Conservation (phyloP, 2,888 invertebrate genomes). For the Hyposoter dolosus region DNA sequence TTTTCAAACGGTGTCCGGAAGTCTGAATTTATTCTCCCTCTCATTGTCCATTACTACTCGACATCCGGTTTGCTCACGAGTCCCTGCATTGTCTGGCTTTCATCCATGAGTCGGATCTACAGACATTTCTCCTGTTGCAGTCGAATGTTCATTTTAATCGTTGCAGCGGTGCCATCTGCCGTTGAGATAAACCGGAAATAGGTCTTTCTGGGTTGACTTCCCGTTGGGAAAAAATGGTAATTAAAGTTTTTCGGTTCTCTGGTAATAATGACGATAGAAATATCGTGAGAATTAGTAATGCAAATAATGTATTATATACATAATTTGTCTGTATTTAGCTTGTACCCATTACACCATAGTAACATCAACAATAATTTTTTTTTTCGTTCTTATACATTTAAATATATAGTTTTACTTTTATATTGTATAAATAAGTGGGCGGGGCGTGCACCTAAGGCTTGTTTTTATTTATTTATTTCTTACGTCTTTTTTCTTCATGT, state of each 20-base stretch:
- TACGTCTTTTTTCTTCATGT: constrained; percentile 63
- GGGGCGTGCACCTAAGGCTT: constrained; percentile 79
- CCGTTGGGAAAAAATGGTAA: too few relatives aligned
- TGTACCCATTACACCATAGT: constrained; percentile 83
- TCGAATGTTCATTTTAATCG: background rate
- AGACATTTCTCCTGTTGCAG: background rate
- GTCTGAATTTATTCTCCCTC: constrained; percentile 42
- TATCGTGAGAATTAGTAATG: background rate
- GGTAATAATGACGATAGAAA: background rate
- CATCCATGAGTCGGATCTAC: constrained; percentile 9
- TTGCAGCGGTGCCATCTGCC: background rate
- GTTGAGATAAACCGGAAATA: background rate
- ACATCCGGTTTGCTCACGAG: constrained; percentile 31
- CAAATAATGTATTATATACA: constrained; percentile 74
- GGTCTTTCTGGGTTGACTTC: background rate
- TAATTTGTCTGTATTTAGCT: constrained; percentile 81
- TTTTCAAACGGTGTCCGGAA: constrained; percentile 27
- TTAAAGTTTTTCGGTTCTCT: background rate
- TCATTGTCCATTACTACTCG: constrained; percentile 20
- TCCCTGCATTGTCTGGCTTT: constrained; percentile 18
- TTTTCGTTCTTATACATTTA: constrained; percentile 74
- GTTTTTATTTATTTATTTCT: constrained; percentile 63
- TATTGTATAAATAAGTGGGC: constrained; percentile 74
- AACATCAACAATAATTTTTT: constrained; percentile 81
- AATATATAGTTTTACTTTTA: constrained; percentile 75